Conservation (phyloP, 2,888 invertebrate genomes). For the Drosophila hawaiiensis region DNA sequence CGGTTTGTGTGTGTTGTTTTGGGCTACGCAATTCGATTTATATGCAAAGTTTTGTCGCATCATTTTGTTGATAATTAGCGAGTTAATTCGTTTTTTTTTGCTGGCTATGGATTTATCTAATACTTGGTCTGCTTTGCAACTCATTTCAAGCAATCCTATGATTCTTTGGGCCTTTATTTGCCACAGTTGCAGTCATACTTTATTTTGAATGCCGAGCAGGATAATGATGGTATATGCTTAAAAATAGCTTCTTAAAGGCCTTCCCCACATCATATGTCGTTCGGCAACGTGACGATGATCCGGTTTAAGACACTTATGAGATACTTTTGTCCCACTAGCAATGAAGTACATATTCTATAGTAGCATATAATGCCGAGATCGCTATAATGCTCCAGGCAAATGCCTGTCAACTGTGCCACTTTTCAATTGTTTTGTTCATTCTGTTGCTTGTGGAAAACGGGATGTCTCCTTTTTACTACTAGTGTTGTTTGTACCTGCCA, state of each 20-base stretch:
- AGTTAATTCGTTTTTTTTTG: conserved; percentile 1
- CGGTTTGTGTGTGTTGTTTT: background rate
- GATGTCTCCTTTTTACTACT: background rate
- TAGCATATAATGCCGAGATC: conserved; percentile 11
- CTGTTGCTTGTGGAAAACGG: conserved; percentile 2
- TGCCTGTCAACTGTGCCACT: conserved; percentile 10
- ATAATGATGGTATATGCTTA: background rate
- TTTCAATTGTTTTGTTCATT: background rate
- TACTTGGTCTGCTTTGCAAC: background rate
- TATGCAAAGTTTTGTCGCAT: conserved; percentile 29
- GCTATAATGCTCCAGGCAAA: conserved; percentile 35
- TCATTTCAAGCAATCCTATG: background rate
- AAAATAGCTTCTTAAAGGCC: background rate
- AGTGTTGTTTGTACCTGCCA: conserved; percentile 6
- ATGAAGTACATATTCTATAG: background rate
- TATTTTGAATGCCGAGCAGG: background rate
- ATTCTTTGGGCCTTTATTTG: background rate
- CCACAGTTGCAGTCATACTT: background rate
- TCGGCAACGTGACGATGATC: background rate
- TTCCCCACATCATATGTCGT: background rate
- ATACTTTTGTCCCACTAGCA: no score
- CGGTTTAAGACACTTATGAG: background rate
- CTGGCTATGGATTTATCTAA: background rate
- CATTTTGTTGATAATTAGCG: conserved; percentile 6
- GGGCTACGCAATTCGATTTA: conserved; percentile 33